A percentile compares a stretch with the other conserved stretches of the same genome.
Evolutionary conservation across 1,140 invertebrate species (phyloP).

Genomic region (Dendrolimus punctatus): DNA sequence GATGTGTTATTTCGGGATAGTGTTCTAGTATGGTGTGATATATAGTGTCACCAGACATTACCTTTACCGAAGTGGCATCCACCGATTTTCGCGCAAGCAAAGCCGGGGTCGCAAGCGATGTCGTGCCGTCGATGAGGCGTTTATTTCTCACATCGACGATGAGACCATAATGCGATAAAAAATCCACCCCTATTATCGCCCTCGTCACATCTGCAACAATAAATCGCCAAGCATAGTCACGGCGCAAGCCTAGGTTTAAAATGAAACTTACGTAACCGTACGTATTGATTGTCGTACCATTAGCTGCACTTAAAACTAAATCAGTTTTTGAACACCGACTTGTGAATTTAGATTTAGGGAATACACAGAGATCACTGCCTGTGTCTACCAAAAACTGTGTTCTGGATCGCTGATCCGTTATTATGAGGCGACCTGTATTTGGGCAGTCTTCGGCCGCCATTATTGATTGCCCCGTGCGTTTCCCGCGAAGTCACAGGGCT

Average conservation of each 20-base stretch:
- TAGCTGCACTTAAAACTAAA: background rate
- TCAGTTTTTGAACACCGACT: slow-evolving; percentile 1
- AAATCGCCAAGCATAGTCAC: background rate
- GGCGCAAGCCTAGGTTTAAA: slow-evolving; percentile 1
- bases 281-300: background rate
- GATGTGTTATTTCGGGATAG: slow-evolving; percentile 4
- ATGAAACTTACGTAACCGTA: background rate
- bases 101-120: background rate
- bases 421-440: background rate
- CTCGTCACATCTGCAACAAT: slow-evolving; percentile 1
- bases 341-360: too few species aligned
- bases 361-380: slow-evolving; percentile 2
- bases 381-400: background rate
- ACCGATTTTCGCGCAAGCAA: too few species aligned
- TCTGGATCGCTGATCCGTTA: background rate
- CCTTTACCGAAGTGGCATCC: background rate
- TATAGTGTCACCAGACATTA: background rate
- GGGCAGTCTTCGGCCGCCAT: background rate
- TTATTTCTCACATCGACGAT: background rate
- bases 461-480: background rate
- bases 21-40: slow-evolving; percentile 1
- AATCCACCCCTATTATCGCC: slow-evolving; percentile 1
- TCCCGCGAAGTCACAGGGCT: background rate
- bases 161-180: background rate
- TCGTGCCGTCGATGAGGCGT: background rate